Evolutionary conservation across 2,888 invertebrate species (phyloP), one percentile per base, ranked within the genome.

Genomic region (Entomobrya multifasciata): DNA sequence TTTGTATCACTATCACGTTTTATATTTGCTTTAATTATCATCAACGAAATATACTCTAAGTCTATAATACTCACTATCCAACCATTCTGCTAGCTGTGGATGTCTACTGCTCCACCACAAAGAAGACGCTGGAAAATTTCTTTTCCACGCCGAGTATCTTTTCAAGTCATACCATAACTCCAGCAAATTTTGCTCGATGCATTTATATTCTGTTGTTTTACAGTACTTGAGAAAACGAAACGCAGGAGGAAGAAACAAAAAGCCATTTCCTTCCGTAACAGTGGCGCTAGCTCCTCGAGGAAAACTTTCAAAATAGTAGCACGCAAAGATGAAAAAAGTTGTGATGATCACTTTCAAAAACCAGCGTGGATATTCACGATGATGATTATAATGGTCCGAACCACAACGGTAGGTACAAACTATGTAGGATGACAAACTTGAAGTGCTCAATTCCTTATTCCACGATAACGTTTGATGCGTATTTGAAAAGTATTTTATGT

Each of bases 211-310:
- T n/a, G 47, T 65, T 10, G 80, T 36, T 67, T 52, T 80, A 25
- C 86, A 86, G 70, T 86, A 80, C n/a, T 74, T 72, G 17, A 86
- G 49, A 41, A 86, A 86, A 4, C 86, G 86, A 30, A 86, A 86
- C 5, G 86, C 86, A 27, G 86, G 86, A n/a, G 86, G 86, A 11
- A 86, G 74, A 22, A 80, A 86, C 27, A 86, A 47, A 8, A 80
- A 60, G 13, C 80, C 80, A 80, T 20, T 44, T 13, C 22, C 47
- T 30, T 76, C 79, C 52, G 80, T 67, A 0, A 76, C 52, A 11
- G 55, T 60, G 8, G 49, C 49, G 47, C 20, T 27, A 17, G 30
- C 17, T 20, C 17, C 67, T 4, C 13, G 44, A 13, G 30, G 67
- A 20, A 57, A 0, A 3, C 22, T 25, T 44, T 27, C 27, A 17